Percentiles rank a stretch among this genome's conserved stretches.
These are phyloP conservation scores for Cephalophus harveyi DNA, from an alignment of 2,113 vertebrate genomes.

Conservation along the genomic window DNA sequence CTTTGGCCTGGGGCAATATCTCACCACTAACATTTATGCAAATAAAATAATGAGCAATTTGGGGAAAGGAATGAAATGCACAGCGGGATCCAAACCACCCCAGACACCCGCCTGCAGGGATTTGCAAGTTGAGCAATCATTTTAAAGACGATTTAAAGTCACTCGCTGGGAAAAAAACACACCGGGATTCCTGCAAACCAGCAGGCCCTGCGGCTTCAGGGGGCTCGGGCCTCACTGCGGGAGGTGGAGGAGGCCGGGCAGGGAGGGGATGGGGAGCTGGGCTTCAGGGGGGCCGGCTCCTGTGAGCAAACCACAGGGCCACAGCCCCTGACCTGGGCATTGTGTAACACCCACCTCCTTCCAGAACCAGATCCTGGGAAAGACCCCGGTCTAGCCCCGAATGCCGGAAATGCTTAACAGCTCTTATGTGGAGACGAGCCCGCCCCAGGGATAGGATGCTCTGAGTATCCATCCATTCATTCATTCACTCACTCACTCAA, in stretches of 20 bases:
- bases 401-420: not conserved
- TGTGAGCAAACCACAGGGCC: not conserved
- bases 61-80: slow-evolving; percentile 63
- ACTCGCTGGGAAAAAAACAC: not conserved
- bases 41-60: slow-evolving; percentile 72
- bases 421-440: not conserved
- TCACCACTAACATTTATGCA: slow-evolving; percentile 66
- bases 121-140: slow-evolving; percentile 67
- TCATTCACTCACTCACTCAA: not conserved
- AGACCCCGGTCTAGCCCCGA: not conserved
- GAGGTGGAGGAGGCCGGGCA: not conserved
- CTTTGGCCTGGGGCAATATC: slow-evolving; percentile 52
- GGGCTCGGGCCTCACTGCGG: not conserved
- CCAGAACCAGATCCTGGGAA: not conserved
- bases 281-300: accelerated
- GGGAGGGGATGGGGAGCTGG: not conserved
- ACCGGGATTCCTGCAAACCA: not conserved
- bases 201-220: not conserved
- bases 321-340: not conserved
- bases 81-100: slow-evolving; percentile 60
- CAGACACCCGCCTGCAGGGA: slow-evolving; percentile 61
- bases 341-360: not conserved
- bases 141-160: slow-evolving; percentile 60
- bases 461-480: not conserved
- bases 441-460: not conserved